These are phyloP conservation scores for Amblyornis subalaris DNA, from an alignment of 2,113 vertebrate genomes.

Conservation along the genomic window DNA sequence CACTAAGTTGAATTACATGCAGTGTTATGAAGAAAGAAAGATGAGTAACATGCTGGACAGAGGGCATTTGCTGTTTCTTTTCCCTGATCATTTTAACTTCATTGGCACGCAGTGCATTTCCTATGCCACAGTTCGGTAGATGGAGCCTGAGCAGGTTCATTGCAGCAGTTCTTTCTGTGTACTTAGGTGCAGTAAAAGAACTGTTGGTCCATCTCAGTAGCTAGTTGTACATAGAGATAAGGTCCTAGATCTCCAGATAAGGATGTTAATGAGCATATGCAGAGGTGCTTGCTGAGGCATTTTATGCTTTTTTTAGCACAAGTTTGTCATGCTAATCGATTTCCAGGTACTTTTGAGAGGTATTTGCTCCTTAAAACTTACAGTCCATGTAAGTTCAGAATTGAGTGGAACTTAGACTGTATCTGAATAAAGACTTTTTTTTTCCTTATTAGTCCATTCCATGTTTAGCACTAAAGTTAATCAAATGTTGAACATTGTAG, in stretches of 20 bases:
- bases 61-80: neutral
- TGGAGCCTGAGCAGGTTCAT: neutral
- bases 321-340: rapidly evolving
- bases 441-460: neutral
- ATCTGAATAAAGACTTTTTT: neutral
- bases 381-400: neutral
- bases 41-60: neutral
- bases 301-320: neutral
- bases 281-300: neutral
- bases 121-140: neutral
- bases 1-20: neutral
- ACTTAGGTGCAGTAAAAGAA: neutral
- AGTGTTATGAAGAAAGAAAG: neutral
- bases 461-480: neutral
- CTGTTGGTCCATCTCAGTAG: neutral
- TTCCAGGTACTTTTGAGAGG: neutral
- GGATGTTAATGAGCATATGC: neutral
- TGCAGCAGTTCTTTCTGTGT: neutral
- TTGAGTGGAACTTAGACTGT: neutral
- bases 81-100: neutral
- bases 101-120: neutral
- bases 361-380: neutral
- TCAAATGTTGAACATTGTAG: neutral
- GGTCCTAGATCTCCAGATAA: neutral
- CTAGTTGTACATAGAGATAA: neutral